Evolutionary conservation across 2,888 invertebrate genomes (phyloP).

Genomic region (Orthonychiurus folsomi): DNA sequence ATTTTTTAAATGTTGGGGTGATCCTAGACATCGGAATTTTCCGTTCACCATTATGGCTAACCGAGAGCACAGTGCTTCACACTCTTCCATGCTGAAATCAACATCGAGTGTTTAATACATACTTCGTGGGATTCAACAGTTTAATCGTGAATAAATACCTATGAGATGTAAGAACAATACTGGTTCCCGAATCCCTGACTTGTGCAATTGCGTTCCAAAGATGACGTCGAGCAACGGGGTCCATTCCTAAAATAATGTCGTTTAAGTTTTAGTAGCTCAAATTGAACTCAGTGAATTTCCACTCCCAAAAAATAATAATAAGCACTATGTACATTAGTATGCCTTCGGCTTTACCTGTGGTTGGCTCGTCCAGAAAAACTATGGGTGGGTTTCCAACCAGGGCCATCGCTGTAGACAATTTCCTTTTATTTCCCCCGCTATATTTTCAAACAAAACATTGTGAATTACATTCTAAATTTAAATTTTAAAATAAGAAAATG

Average conservation of each 20-base stretch:
- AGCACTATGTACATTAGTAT: no score
- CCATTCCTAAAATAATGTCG: slow-evolving; percentile 54
- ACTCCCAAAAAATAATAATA: no score
- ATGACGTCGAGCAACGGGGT: slow-evolving; percentile 67
- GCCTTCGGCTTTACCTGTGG: slow-evolving; percentile 57
- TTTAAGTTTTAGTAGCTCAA: slow-evolving; percentile 41
- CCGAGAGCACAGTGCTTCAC: slow-evolving; percentile 70
- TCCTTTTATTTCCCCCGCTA: slow-evolving; percentile 66
- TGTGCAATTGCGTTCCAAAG: slow-evolving; percentile 67
- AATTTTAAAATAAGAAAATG: slow-evolving; percentile 30
- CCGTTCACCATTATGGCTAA: slow-evolving; percentile 77
- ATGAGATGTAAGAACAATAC: slow-evolving; percentile 72
- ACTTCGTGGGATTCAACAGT: slow-evolving; percentile 2
- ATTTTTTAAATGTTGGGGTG: slow-evolving; percentile 65
- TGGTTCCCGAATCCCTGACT: slow-evolving; percentile 60
- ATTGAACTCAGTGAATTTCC: no score
- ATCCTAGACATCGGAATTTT: slow-evolving; percentile 62
- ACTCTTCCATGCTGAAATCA: slow-evolving; percentile 69
- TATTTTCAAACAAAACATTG: slow-evolving; percentile 15
- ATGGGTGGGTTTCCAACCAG: slow-evolving; percentile 60
- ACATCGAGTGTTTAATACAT: slow-evolving; percentile 16
- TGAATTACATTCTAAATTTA: background rate
- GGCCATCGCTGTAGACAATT: slow-evolving; percentile 62
- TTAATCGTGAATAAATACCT: slow-evolving; percentile 42
- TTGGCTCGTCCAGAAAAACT: slow-evolving; percentile 57